Percentiles rank a stretch among this genome's conserved stretches.
These are phyloP conservation scores for Eulemur albifrons DNA, from an alignment of 2,797 vertebrate genomes.

Conservation along the genomic window DNA sequence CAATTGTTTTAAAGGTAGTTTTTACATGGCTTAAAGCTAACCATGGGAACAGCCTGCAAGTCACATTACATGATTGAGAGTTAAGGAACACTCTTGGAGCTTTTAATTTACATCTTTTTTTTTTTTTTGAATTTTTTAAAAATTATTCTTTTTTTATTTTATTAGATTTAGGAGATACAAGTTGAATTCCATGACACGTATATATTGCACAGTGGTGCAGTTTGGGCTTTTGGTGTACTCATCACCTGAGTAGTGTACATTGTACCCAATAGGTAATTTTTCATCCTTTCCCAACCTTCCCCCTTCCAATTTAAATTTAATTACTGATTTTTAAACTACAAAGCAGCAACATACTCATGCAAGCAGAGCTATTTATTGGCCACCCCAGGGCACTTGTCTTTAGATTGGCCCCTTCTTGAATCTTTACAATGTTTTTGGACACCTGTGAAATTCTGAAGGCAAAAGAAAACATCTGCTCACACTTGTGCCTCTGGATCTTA, in stretches of 20 bases:
- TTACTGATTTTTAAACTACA: slow-evolving; percentile 50
- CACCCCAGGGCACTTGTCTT: slow-evolving; percentile 59
- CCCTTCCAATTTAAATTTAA: slow-evolving; percentile 55
- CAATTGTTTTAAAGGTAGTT: neutral
- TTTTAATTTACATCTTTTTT: neutral
- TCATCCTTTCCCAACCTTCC: neutral
- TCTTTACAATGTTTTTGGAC: slow-evolving; percentile 65
- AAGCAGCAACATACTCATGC: slow-evolving; percentile 46
- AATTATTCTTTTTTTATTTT: neutral
- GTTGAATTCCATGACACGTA: neutral
- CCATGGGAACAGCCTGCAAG: neutral
- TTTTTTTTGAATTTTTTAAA: neutral
- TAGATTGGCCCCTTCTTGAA: slow-evolving; percentile 44
- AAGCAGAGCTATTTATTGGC: slow-evolving; percentile 61
- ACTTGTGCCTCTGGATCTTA: neutral
- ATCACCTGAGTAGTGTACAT: neutral
- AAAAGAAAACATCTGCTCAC: slow-evolving; percentile 61
- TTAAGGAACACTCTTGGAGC: neutral
- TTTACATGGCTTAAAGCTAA: neutral
- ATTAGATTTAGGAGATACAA: neutral
- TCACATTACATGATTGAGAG: neutral
- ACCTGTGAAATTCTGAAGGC: slow-evolving; percentile 62
- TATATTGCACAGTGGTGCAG: neutral
- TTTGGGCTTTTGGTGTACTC: neutral
- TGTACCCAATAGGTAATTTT: neutral